phyloP scores from a whole-genome alignment of 2,113 vertebrate genomes.

The Nycticryphes semicollaris region DNA sequence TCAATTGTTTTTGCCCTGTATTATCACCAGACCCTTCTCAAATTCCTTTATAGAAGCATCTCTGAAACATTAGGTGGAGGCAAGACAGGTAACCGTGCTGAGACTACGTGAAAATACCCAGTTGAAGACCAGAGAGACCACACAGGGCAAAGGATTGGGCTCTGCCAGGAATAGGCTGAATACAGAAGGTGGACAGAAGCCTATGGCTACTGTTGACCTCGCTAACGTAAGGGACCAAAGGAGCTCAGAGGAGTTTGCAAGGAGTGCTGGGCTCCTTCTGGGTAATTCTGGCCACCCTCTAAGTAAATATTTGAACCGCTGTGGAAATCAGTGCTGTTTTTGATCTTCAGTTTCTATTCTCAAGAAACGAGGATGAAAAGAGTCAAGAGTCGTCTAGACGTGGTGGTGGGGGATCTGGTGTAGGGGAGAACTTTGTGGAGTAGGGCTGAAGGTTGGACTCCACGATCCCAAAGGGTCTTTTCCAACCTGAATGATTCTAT shows the following conservation, averaged over 20 bases:
- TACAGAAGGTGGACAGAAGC: neutral
- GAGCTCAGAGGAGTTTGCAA: constrained; percentile 13
- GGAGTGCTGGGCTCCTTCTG: neutral
- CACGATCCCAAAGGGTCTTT: too few species aligned
- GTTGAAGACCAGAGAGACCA: neutral
- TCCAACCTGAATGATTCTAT: too few species aligned
- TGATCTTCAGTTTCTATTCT: neutral
- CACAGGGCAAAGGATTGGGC: neutral
- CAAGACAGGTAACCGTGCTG: neutral
- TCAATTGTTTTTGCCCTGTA: neutral
- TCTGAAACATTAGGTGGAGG: neutral
- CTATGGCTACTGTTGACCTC: constrained; percentile 33
- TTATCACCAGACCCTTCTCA: neutral
- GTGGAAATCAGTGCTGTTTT: constrained; percentile 12
- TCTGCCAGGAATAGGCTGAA: neutral
- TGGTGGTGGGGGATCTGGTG: too few species aligned
- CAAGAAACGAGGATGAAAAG: neutral
- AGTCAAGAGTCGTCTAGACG: too few species aligned
- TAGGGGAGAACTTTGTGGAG: too few species aligned
- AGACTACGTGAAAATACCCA: neutral
- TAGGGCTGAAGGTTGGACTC: too few species aligned
- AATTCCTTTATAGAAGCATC: neutral
- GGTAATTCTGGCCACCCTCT: constrained; percentile 19
- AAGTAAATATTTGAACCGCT: constrained; percentile 46
- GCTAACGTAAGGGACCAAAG: constrained; percentile 9